phyloP scores from a whole-genome alignment of 2,888 invertebrate species.

The Subacronicta megacephala region DNA sequence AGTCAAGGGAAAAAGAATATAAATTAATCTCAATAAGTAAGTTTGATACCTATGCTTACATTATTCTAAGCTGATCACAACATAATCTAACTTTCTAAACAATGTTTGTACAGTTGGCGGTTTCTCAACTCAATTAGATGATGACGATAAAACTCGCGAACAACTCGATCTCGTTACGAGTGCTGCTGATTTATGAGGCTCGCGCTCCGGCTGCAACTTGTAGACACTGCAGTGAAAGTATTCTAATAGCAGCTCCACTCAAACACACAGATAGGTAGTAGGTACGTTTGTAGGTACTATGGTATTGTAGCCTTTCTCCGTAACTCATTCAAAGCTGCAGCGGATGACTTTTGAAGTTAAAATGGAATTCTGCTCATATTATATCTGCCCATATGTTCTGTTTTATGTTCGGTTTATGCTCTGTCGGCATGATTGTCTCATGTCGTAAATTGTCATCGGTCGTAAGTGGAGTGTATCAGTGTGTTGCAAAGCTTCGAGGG shows the following conservation, averaged over 20 bases:
- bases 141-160: constrained; percentile 11
- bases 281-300: neutral
- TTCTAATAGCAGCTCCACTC: constrained; percentile 17
- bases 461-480: constrained; percentile 4
- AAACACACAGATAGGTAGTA: neutral
- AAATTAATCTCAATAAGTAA: constrained; percentile 4
- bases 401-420: neutral
- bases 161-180: constrained; percentile 11
- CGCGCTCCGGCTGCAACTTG: constrained; percentile 1
- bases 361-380: no score
- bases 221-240: constrained; percentile 38
- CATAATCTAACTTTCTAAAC: constrained; percentile 38
- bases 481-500: neutral
- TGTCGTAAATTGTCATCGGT: neutral
- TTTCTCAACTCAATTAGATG: constrained; percentile 7
- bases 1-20: neutral
- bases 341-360: no score
- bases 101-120: constrained; percentile 7
- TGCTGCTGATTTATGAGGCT: constrained; percentile 9
- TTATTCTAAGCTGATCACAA: neutral
- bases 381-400: no score
- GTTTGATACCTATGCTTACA: constrained; percentile 3
- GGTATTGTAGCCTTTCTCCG: constrained; percentile 23
- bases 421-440: no score
- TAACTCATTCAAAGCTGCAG: neutral